These are phyloP conservation scores for Euura lappo DNA, from an alignment of 1,140 invertebrate species.

Conservation along the genomic window DNA sequence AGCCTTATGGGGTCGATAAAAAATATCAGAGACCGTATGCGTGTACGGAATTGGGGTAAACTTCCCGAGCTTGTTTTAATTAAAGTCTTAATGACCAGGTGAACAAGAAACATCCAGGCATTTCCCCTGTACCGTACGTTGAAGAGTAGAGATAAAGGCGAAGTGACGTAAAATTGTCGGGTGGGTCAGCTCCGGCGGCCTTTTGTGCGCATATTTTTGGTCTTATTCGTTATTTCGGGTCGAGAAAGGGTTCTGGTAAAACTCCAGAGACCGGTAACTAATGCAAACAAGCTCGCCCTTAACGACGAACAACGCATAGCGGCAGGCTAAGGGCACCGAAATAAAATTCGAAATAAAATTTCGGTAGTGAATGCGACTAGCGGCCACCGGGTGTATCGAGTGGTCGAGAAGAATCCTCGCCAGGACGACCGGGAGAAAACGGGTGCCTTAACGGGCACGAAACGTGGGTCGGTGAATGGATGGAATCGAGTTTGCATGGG, in stretches of 20 bases:
- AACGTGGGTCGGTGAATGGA: constrained; percentile 2
- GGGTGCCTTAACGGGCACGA: not conserved
- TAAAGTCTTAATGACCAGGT: not conserved
- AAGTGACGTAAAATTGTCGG: not conserved
- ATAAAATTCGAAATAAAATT: not conserved
- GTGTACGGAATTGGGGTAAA: not conserved
- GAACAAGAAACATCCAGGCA: not conserved
- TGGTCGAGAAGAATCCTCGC: not conserved
- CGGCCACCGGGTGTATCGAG: not conserved
- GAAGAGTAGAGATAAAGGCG: not conserved
- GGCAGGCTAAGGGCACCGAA: not conserved
- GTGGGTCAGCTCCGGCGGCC: not conserved
- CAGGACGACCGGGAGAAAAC: not conserved
- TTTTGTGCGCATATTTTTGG: not conserved
- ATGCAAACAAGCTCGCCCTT: not conserved
- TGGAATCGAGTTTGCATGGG: constrained; percentile 1
- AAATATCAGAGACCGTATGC: no score
- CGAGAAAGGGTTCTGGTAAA: not conserved
- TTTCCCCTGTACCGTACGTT: not conserved
- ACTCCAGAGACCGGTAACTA: not conserved
- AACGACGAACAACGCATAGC: not conserved
- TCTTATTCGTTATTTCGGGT: not conserved
- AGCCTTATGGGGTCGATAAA: no score
- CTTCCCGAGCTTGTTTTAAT: not conserved
- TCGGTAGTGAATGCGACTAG: not conserved